Evolutionary conservation across 2,888 invertebrate species (phyloP).

Genomic region (Carterocephalus palaemon): DNA sequence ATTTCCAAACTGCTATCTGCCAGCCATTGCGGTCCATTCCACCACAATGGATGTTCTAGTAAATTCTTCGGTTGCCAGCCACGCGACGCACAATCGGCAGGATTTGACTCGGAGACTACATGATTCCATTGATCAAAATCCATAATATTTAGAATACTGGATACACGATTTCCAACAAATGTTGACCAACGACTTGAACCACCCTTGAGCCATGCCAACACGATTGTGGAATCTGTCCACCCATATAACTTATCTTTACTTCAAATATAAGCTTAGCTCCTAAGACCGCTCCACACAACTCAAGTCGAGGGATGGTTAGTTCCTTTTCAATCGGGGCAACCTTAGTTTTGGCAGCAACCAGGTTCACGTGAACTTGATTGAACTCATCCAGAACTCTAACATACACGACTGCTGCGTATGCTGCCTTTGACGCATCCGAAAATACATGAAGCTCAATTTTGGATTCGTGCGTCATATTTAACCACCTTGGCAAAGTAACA

Average conservation of each 20-base stretch:
- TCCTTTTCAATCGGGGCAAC: constrained; percentile 6
- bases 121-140: constrained; percentile 22
- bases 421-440: no score
- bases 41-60: constrained; percentile 13
- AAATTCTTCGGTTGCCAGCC: constrained; percentile 26
- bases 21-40: constrained; percentile 26
- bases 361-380: no score
- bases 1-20: neutral
- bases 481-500: no score
- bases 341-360: constrained; percentile 21
- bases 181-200: constrained; percentile 29
- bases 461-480: no score
- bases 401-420: neutral
- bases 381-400: neutral
- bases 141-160: constrained; percentile 29
- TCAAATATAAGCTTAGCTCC: constrained; percentile 25
- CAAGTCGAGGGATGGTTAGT: constrained; percentile 23
- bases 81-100: constrained; percentile 37
- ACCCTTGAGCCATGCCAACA: constrained; percentile 14
- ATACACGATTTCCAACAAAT: constrained; percentile 28
- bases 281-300: constrained; percentile 12
- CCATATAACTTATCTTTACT: constrained; percentile 17
- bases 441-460: no score
- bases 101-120: constrained; percentile 31
- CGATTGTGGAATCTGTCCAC: constrained; percentile 9